Evolutionary conservation across 2,113 vertebrate genomes (phyloP).

Genomic region (Hippocampus comes): DNA sequence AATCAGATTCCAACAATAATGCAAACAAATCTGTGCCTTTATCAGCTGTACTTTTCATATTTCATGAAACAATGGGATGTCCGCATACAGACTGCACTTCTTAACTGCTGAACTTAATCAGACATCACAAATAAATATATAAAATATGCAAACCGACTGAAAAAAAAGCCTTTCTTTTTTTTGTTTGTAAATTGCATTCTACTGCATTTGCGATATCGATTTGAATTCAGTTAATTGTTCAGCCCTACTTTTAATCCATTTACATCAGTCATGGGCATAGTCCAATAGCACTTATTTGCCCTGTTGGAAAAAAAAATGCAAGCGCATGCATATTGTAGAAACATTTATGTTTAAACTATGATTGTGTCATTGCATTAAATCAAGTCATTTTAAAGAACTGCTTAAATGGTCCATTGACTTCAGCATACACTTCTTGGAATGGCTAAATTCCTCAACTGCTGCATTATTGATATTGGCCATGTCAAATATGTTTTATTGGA

Average conservation of each 20-base stretch:
- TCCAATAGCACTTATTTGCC: not conserved
- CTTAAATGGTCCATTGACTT: not conserved
- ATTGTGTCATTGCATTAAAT: not conserved
- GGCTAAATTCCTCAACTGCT: not conserved
- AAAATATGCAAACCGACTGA: too few species aligned
- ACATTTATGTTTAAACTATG: not conserved
- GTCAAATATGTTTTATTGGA: not conserved
- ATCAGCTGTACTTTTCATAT: too few species aligned
- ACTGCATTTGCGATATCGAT: too few species aligned
- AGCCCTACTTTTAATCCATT: not conserved
- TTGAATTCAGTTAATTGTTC: too few species aligned
- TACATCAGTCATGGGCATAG: slow-evolving; percentile 3
- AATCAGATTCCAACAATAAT: too few species aligned
- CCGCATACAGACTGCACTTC: too few species aligned
- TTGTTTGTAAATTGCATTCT: too few species aligned
- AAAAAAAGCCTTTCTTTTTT: too few species aligned
- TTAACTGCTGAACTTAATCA: too few species aligned
- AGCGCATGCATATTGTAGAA: not conserved
- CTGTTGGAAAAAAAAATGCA: not conserved
- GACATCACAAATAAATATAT: too few species aligned
- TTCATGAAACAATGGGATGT: too few species aligned
- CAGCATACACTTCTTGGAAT: not conserved
- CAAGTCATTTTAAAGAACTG: not conserved
- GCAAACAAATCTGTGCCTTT: too few species aligned
- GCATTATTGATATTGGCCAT: not conserved